phyloP scores from a whole-genome alignment of 2,888 invertebrate genomes.

The Hesperia comma region DNA sequence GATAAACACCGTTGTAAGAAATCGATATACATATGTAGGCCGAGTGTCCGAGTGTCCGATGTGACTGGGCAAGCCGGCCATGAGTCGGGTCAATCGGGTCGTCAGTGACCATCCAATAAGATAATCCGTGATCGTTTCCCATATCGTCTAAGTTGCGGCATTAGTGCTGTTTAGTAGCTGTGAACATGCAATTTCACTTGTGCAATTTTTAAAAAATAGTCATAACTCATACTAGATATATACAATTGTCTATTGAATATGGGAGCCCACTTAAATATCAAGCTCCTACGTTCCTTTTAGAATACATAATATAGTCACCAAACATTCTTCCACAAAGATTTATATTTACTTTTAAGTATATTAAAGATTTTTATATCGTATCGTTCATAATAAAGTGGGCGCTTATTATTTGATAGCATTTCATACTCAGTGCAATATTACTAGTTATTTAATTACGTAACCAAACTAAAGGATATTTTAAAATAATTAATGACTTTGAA shows the following conservation, averaged over 20 bases:
- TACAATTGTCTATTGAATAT: slow-evolving; percentile 81
- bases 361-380: slow-evolving; percentile 75
- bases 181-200: slow-evolving; percentile 83
- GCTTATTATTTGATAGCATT: slow-evolving; percentile 84
- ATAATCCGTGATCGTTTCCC: slow-evolving; percentile 66
- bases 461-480: slow-evolving; percentile 85
- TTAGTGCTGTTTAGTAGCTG: slow-evolving; percentile 78
- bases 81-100: slow-evolving; percentile 5
- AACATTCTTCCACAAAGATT: slow-evolving; percentile 80
- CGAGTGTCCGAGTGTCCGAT: slow-evolving; percentile 57
- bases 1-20: slow-evolving; percentile 72
- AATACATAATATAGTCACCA: slow-evolving; percentile 67
- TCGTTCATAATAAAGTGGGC: slow-evolving; percentile 76
- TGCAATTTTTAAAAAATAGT: slow-evolving; percentile 82
- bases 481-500: slow-evolving; percentile 79
- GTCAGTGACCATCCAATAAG: slow-evolving; percentile 58
- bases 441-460: slow-evolving; percentile 85
- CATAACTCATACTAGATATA: slow-evolving; percentile 82
- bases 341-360: slow-evolving; percentile 79
- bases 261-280: slow-evolving; percentile 78
- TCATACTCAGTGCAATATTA: slow-evolving; percentile 86
- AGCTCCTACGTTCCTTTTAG: slow-evolving; percentile 70
- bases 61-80: not conserved
- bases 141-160: slow-evolving; percentile 62
- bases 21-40: slow-evolving; percentile 73